Conservation (phyloP, 92 coral and sea anemone genomes). For the Isaurus tuberculatus region DNA sequence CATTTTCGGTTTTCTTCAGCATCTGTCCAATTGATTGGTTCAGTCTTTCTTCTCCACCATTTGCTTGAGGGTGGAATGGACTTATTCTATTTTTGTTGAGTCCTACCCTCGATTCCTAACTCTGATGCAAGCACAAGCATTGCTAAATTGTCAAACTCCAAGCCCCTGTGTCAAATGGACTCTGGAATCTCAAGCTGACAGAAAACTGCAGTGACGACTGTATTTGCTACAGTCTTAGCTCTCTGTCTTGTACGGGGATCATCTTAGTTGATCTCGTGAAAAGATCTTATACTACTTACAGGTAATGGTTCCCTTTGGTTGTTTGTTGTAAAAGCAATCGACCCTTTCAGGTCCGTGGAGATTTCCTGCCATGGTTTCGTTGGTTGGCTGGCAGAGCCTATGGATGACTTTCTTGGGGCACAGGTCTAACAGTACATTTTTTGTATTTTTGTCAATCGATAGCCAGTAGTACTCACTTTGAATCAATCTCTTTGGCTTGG, state of each 20-base stretch:
- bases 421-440: too few species aligned
- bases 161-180: conserved; percentile 24
- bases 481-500: background rate
- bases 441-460: too few species aligned
- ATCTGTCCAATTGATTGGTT: conserved; percentile 45
- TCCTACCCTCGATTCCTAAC: conserved; percentile 47
- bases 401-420: too few species aligned
- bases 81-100: conserved; percentile 45
- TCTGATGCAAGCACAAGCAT: conserved; percentile 40
- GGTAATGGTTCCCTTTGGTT: background rate
- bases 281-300: conserved; percentile 6
- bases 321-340: conserved; percentile 25
- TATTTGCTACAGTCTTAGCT: conserved; percentile 20
- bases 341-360: conserved; percentile 11
- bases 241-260: conserved; percentile 22
- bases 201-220: conserved; percentile 17
- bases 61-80: conserved; percentile 47
- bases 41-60: conserved; percentile 38
- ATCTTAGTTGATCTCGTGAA: conserved; percentile 22
- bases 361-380: too few species aligned
- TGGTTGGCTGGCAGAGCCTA: too few species aligned
- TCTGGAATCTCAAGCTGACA: conserved; percentile 40
- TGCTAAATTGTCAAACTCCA: conserved; percentile 38
- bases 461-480: too few species aligned
- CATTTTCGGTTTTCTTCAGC: conserved; percentile 35